A percentile compares a stretch with the other conserved stretches of the same genome.
phyloP scores from a whole-genome alignment of 2,113 vertebrate species.

The Candoia aspera region DNA sequence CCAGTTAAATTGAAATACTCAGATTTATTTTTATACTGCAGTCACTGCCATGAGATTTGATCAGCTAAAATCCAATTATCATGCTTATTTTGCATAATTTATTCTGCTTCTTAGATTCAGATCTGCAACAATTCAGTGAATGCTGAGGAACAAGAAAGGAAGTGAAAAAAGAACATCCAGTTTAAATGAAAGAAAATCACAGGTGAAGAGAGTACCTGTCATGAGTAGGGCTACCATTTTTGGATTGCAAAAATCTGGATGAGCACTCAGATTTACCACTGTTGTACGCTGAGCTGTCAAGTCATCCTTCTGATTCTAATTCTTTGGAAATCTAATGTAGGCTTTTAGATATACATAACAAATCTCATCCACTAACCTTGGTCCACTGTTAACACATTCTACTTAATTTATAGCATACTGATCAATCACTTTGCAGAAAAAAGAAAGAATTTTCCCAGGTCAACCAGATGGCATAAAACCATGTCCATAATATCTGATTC shows the following conservation, averaged over 20 bases:
- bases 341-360: background rate
- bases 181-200: background rate
- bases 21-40: slow-evolving; percentile 3
- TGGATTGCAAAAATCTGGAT: background rate
- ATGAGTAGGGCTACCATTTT: background rate
- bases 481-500: background rate
- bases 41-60: background rate
- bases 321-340: background rate
- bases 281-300: background rate
- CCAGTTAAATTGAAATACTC: slow-evolving; percentile 7
- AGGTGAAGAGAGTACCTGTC: background rate
- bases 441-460: background rate
- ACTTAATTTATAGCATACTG: background rate
- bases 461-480: background rate
- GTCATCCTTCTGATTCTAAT: background rate
- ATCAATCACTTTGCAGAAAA: background rate
- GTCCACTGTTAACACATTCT: background rate
- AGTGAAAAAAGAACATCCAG: background rate
- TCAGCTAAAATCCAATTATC: slow-evolving; percentile 25
- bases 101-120: slow-evolving; percentile 7
- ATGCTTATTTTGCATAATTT: slow-evolving; percentile 16
- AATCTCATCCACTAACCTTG: background rate
- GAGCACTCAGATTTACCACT: background rate
- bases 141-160: background rate
- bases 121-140: background rate